Conservation (phyloP, 1,140 invertebrate genomes). For the Holotrichia oblita region DNA sequence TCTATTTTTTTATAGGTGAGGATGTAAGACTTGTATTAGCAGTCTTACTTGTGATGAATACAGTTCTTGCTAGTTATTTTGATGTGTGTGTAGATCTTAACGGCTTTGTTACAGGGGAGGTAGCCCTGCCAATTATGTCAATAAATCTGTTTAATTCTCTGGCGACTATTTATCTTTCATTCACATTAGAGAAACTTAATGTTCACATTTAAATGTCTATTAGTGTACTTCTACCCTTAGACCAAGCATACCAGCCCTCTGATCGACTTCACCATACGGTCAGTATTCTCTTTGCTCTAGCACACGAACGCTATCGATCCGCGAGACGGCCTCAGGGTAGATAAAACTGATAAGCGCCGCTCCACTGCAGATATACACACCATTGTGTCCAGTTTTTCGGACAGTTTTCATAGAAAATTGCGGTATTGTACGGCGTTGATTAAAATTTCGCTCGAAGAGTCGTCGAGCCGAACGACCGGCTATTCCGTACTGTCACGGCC, state of each 20-base stretch:
- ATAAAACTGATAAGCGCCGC: constrained; percentile 28
- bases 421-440: constrained; percentile 25
- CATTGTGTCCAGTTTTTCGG: constrained; percentile 34
- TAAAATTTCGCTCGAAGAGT: constrained; percentile 24
- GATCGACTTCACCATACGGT: background rate
- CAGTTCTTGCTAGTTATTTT: background rate
- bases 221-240: background rate
- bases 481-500: constrained; percentile 23
- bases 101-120: too few species aligned
- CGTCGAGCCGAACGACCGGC: background rate
- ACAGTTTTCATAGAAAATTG: constrained; percentile 37
- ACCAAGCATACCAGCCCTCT: background rate
- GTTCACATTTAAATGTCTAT: background rate
- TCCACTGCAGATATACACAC: constrained; percentile 33
- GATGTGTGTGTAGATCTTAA: too few species aligned
- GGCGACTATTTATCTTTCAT: too few species aligned
- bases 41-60: background rate
- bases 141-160: too few species aligned
- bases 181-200: background rate
- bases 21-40: too few species aligned
- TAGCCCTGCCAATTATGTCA: too few species aligned
- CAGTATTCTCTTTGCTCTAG: constrained; percentile 5
- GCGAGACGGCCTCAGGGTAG: background rate
- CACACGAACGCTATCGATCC: constrained; percentile 20
- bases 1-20: too few species aligned